phyloP scores from a whole-genome alignment of 2,888 invertebrate species.

The Drosophila mimica region DNA sequence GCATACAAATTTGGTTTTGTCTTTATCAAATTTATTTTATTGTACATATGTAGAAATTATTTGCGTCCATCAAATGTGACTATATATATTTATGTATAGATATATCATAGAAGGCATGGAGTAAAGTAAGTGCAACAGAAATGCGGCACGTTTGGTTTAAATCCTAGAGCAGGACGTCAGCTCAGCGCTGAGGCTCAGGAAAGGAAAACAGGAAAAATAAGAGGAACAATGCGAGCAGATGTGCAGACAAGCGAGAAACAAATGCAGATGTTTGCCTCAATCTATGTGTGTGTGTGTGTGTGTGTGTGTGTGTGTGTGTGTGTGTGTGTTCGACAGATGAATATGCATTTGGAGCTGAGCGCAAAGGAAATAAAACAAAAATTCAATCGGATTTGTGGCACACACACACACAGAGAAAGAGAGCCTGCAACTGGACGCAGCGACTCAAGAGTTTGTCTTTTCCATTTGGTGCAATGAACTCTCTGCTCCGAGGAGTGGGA shows the following conservation, averaged over 20 bases:
- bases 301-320: slow-evolving; percentile 25
- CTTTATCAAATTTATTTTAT: slow-evolving; percentile 23
- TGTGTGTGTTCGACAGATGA: slow-evolving; percentile 52
- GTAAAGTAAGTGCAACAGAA: slow-evolving; percentile 44
- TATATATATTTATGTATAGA: neutral
- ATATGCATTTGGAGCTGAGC: slow-evolving; percentile 62
- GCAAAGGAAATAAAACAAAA: slow-evolving; percentile 70
- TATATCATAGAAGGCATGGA: slow-evolving; percentile 6
- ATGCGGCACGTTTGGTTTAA: slow-evolving; percentile 61
- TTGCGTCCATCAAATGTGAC: slow-evolving; percentile 29
- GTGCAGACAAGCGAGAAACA: slow-evolving; percentile 64
- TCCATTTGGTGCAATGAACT: slow-evolving; percentile 69
- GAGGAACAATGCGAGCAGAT: slow-evolving; percentile 74
- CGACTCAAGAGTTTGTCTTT: slow-evolving; percentile 37
- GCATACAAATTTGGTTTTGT: slow-evolving; percentile 42
- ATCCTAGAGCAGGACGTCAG: slow-evolving; percentile 44
- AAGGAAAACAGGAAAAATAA: slow-evolving; percentile 34
- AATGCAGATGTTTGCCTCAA: slow-evolving; percentile 67
- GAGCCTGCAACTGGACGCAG: slow-evolving; percentile 64
- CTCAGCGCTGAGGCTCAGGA: slow-evolving; percentile 25
- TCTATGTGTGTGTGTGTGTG: slow-evolving; percentile 6
- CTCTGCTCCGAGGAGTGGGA: slow-evolving; percentile 33
- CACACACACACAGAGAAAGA: slow-evolving; percentile 4
- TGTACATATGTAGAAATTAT: slow-evolving; percentile 15
- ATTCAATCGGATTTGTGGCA: slow-evolving; percentile 75